Conservation (phyloP, 2,113 vertebrate species). For the Prunella himalayana region DNA sequence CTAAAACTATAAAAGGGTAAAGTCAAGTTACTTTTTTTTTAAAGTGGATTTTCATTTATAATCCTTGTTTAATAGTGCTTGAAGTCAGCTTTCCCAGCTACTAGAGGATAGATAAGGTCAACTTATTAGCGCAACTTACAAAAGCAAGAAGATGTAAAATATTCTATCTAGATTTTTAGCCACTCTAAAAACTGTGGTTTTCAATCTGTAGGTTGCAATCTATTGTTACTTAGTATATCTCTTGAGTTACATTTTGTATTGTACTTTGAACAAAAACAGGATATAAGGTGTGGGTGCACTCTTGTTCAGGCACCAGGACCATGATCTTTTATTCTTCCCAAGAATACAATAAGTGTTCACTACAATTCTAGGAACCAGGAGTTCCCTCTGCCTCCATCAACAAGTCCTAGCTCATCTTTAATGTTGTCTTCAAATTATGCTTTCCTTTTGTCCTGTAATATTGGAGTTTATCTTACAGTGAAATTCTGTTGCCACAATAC, state of each 20-base stretch:
- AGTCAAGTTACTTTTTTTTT: background rate
- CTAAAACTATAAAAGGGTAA: background rate
- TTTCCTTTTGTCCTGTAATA: background rate
- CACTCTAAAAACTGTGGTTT: background rate
- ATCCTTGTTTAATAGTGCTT: background rate
- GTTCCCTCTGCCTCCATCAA: background rate
- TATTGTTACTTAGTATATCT: background rate
- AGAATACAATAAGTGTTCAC: background rate
- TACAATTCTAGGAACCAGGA: background rate
- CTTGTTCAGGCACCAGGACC: background rate
- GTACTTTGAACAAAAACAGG: background rate
- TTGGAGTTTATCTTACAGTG: background rate
- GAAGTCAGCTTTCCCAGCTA: background rate
- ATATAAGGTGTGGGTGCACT: fast-evolving
- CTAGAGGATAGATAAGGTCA: background rate
- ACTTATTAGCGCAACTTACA: background rate
- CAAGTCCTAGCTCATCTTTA: background rate
- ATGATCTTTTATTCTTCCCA: background rate
- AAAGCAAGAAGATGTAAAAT: background rate
- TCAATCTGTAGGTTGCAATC: background rate
- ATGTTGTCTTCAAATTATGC: background rate
- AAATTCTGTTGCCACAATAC: background rate
- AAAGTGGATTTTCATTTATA: background rate
- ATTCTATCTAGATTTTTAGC: background rate
- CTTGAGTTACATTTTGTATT: background rate